Percentiles rank a stretch among this genome's conserved stretches.
Evolutionary conservation across 2,888 invertebrate genomes (phyloP).

Genomic region (Ichneumoninae sp.): DNA sequence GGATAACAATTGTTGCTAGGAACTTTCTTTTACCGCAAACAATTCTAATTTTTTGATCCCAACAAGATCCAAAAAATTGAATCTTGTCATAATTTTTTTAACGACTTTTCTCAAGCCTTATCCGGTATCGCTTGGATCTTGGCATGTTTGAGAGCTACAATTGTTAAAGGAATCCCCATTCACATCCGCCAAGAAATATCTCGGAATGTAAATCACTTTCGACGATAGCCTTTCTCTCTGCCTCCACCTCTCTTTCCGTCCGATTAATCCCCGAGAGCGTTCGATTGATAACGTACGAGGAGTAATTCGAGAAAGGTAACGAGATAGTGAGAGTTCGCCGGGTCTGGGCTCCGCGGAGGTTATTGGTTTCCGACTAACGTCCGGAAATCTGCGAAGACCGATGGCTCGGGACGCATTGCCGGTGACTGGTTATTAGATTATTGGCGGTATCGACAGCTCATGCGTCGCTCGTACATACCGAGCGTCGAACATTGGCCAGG

Average conservation of each 20-base stretch:
- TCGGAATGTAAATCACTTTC: constrained; percentile 40
- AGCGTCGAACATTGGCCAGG: constrained; percentile 30
- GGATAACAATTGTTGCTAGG: not conserved
- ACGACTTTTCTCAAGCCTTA: not conserved
- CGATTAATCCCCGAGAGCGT: constrained; percentile 56
- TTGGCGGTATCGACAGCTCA: constrained; percentile 83
- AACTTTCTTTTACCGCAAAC: no score
- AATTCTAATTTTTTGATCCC: no score
- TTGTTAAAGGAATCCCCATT: not conserved
- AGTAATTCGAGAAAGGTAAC: constrained; percentile 38
- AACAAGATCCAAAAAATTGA: not conserved
- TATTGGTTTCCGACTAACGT: constrained; percentile 75
- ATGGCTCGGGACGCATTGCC: constrained; percentile 82
- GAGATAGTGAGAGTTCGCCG: constrained; percentile 15
- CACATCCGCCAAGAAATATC: constrained; percentile 7
- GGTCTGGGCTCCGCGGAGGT: constrained; percentile 45
- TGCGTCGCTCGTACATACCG: constrained; percentile 66
- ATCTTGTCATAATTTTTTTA: not conserved
- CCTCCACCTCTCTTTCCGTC: constrained; percentile 3
- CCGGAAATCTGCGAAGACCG: constrained; percentile 80
- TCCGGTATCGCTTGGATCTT: not conserved
- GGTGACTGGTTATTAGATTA: constrained; percentile 84
- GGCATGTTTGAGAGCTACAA: not conserved
- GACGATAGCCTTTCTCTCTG: constrained; percentile 52
- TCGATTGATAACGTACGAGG: constrained; percentile 56